Conservation (phyloP, 2,888 invertebrate genomes). For the Stenolophus ochropezus region DNA sequence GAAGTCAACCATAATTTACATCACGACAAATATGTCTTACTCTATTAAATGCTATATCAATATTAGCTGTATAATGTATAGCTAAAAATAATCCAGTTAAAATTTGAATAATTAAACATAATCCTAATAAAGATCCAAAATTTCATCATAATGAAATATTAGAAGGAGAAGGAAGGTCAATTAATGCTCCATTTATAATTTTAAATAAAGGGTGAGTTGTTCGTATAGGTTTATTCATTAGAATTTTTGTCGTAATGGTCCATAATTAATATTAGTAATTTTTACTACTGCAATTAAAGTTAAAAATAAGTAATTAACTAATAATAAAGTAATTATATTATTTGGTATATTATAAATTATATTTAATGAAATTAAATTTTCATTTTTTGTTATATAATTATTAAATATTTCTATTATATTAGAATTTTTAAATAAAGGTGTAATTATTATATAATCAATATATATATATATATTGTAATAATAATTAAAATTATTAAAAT, state of each 20-base stretch:
- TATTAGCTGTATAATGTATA: no score
- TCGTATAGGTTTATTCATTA: no score
- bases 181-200: constrained; percentile 75
- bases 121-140: constrained; percentile 81
- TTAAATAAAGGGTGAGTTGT: not conserved
- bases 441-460: constrained; percentile 69
- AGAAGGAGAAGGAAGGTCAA: constrained; percentile 77
- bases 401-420: constrained; percentile 70
- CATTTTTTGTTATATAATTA: constrained; percentile 69
- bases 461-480: no score
- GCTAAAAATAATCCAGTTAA: no score
- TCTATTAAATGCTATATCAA: no score
- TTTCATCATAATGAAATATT: constrained; percentile 82
- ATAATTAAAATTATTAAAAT: constrained; percentile 66
- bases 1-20: no score
- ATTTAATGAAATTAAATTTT: constrained; percentile 74
- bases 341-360: constrained; percentile 76
- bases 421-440: constrained; percentile 66
- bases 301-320: constrained; percentile 79
- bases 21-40: no score
- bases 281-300: constrained; percentile 77
- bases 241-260: no score
- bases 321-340: constrained; percentile 74
- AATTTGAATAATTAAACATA: no score
- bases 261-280: no score